Base-by-base conservation (phyloP, 2,888 invertebrate genomes). In the Limenitis camilla region DNA sequence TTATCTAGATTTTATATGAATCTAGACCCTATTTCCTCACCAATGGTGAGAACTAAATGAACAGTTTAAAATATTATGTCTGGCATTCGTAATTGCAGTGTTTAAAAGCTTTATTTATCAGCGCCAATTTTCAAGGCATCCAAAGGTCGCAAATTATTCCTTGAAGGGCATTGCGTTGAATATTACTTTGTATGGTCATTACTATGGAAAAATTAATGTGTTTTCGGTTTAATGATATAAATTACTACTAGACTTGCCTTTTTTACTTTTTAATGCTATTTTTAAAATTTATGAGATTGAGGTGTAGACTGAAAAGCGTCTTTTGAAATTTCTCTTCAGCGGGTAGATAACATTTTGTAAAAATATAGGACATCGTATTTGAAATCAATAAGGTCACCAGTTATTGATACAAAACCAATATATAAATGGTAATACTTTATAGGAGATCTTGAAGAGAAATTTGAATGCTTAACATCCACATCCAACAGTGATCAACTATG, bases 51-150 rank as follows among this genome's bases (percentile, higher is more conserved):
- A 49, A 42, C 42, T 45, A 32, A 42, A 48, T 44, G 38, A 48
- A 32, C 30, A 49, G 44, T 58, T 54, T 51, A 51, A 54, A 60
- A 58, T 45, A 55, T 52, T 47, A 58, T 39, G 49, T 27, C 41
- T 28, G 42, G 49, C 43, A 56, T 47, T 53, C 49, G 52, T 54
- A 58, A 58, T 60, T 60, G 53, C 53, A 8, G 30, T 30, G 46
- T 35, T 51, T 54, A 60, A 60, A 49, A 46, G 52, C 54, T 58
- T 51, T 42, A 60, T 55, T 60, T 49, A 52, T 53, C 53, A 58
- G 45, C 43, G 42, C 38, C 40, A 40, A 45, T 53, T 60, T 58
- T 40, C 47, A 49, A 53, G 51, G 46, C 45, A 60, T 58, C 36
- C 35, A 35, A 53, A 49, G 52, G 52, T 52, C 55, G 49, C 53